These are phyloP conservation scores for Irena cyanogastra DNA, from an alignment of 2,113 vertebrate species.

Conservation along the genomic window DNA sequence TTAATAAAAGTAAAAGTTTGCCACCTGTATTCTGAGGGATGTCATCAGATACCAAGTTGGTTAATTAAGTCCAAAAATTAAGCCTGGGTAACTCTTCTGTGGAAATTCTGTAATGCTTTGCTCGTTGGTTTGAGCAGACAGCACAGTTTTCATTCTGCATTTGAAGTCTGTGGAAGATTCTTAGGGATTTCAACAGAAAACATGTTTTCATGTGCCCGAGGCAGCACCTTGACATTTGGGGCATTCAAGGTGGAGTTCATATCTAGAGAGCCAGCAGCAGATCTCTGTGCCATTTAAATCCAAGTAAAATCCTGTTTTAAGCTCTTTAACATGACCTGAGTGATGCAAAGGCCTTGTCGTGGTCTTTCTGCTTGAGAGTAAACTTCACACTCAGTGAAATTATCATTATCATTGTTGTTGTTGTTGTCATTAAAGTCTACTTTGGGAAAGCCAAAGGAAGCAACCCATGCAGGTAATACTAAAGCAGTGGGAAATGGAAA, in stretches of 20 bases:
- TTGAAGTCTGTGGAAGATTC: background rate
- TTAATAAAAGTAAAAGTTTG: background rate
- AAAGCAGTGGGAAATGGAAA: background rate
- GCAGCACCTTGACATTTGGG: rapidly evolving
- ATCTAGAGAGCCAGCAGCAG: background rate
- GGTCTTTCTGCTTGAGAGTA: background rate
- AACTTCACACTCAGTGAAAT: background rate
- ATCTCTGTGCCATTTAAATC: background rate
- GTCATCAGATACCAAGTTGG: background rate
- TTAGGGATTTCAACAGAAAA: background rate
- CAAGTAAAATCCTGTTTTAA: background rate
- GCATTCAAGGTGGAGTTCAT: background rate
- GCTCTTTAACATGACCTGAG: background rate
- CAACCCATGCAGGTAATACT: background rate
- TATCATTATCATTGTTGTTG: background rate
- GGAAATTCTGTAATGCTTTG: background rate
- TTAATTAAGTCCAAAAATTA: background rate
- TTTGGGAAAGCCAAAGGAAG: background rate
- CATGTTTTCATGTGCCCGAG: background rate
- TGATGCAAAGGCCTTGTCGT: background rate
- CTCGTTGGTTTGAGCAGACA: background rate
- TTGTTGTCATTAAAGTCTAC: background rate
- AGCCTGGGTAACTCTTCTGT: background rate
- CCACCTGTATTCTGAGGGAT: background rate
- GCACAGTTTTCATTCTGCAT: background rate